These are phyloP conservation scores for Macrocentrus cingulum DNA, from an alignment of 1,140 invertebrate species.

Conservation along the genomic window DNA sequence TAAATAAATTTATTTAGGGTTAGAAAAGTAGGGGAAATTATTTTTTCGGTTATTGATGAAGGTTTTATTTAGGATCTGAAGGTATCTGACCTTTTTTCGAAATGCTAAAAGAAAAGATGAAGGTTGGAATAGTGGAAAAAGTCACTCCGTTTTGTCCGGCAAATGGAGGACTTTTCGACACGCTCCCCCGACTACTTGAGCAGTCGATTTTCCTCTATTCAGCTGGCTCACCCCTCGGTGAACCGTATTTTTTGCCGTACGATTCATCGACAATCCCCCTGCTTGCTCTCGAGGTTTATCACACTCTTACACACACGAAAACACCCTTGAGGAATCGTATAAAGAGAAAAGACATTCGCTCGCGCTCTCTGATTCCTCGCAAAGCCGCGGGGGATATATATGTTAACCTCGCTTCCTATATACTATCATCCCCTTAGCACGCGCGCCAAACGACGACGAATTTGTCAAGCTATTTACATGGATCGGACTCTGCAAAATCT, in stretches of 20 bases:
- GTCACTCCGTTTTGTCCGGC: constrained; percentile 37
- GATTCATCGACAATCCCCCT: not conserved
- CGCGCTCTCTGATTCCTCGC: not conserved
- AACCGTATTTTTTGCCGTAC: constrained; percentile 41
- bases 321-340: no score
- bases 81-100: not conserved
- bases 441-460: constrained; percentile 27
- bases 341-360: not conserved
- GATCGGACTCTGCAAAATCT: constrained; percentile 40
- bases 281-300: no score
- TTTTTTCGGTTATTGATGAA: not conserved
- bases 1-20: no score
- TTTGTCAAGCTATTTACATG: constrained; percentile 42
- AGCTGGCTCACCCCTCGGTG: constrained; percentile 28
- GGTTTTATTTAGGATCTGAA: not conserved
- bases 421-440: not conserved
- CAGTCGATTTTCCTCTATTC: constrained; percentile 21
- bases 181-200: no score
- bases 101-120: not conserved
- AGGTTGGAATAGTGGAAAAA: constrained; percentile 23
- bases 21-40: no score
- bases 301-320: no score
- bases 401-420: not conserved
- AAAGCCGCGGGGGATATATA: constrained; percentile 13
- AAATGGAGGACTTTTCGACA: constrained; percentile 44